Percentiles rank a stretch among this genome's conserved stretches.
Evolutionary conservation across 1,140 invertebrate genomes (phyloP).

Genomic region (Bactericera cockerelli): DNA sequence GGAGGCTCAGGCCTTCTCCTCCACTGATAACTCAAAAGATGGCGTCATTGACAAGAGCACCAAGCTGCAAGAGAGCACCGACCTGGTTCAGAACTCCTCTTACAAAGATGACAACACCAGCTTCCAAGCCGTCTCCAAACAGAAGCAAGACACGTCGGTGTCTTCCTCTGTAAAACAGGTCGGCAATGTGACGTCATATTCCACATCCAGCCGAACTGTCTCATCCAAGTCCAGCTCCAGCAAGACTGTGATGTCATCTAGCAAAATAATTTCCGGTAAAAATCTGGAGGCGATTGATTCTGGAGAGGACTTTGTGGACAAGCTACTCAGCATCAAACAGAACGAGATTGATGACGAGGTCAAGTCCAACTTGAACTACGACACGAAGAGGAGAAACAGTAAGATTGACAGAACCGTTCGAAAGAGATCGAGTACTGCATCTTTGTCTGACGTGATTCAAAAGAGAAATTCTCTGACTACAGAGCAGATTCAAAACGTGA

Average conservation of each 20-base stretch:
- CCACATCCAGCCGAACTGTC: constrained; percentile 5
- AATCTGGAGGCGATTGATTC: background rate
- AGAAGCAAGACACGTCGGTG: constrained; percentile 12
- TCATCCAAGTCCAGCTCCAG: background rate
- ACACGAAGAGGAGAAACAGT: background rate
- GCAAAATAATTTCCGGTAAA: constrained; percentile 1
- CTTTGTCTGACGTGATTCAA: background rate
- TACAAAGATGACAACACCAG: constrained; percentile 11
- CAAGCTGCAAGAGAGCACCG: background rate
- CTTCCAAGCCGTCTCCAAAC: constrained; percentile 11
- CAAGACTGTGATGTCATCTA: background rate
- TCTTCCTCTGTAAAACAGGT: constrained; percentile 12
- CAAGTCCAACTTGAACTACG: background rate
- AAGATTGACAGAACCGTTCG: background rate
- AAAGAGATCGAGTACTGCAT: background rate
- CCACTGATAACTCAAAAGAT: constrained; percentile 9
- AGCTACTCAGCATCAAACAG: background rate
- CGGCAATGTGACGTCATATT: constrained; percentile 10
- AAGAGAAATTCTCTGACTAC: too few relatives aligned
- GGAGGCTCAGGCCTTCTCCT: background rate
- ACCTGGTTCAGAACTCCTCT: background rate
- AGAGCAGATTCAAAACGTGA: background rate
- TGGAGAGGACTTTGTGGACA: background rate
- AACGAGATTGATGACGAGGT: background rate
- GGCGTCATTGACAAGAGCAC: background rate